These are phyloP conservation scores for Loripinus fragilis DNA, from an alignment of 2,888 invertebrate genomes.

Conservation along the genomic window DNA sequence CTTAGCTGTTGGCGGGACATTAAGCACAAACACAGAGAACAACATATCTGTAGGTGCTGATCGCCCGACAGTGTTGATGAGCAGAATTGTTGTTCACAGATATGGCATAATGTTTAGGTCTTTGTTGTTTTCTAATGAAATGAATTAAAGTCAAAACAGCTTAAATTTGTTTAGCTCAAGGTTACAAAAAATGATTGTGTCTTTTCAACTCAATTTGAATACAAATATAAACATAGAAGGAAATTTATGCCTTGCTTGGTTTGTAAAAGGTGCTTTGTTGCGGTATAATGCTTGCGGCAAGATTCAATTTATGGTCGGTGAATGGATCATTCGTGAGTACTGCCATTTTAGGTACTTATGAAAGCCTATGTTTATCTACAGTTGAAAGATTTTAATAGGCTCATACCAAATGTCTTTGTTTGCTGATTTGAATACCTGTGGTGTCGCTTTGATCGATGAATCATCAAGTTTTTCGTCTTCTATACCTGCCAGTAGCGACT, in stretches of 20 bases:
- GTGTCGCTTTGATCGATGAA: slow-evolving; percentile 4
- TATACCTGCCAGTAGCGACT: no score
- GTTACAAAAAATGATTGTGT: slow-evolving; percentile 1
- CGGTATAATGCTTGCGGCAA: neutral
- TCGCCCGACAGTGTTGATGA: no score
- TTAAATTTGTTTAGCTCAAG: slow-evolving; percentile 13
- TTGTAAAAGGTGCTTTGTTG: slow-evolving; percentile 1
- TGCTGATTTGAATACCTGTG: slow-evolving; percentile 6
- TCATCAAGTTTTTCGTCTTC: neutral
- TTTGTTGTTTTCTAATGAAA: neutral
- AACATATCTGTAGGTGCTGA: no score
- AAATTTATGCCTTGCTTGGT: neutral
- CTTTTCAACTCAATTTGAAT: neutral
- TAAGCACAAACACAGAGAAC: no score
- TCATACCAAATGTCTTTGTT: neutral
- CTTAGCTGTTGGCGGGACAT: no score
- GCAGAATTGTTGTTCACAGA: no score
- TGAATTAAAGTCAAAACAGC: slow-evolving; percentile 1
- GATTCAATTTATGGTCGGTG: slow-evolving; percentile 11
- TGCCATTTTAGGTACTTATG: slow-evolving; percentile 6
- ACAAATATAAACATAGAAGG: slow-evolving; percentile 2
- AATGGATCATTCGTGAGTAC: neutral
- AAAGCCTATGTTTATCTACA: slow-evolving; percentile 16
- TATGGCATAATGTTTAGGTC: no score
- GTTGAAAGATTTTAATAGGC: slow-evolving; percentile 3